Evolutionary conservation across 23 tunicate species (phyloP).

Genomic region (Diplosoma virens): DNA sequence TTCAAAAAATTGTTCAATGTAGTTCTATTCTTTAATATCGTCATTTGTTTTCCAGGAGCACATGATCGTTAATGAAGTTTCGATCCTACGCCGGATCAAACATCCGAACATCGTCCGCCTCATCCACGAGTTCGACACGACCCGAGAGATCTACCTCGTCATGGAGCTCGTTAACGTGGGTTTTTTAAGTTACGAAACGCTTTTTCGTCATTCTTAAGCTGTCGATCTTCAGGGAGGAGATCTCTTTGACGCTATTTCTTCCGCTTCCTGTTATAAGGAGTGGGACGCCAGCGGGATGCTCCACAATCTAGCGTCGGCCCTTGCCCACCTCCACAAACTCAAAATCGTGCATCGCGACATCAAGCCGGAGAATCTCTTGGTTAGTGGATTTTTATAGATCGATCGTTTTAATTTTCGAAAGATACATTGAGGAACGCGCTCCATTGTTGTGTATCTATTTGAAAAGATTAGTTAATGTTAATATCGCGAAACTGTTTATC

Average conservation of each 20-base stretch:
- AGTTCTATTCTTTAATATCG: too few relatives aligned
- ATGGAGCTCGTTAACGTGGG: constrained; percentile 72
- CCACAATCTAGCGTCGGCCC: constrained; percentile 68
- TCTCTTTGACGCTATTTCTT: constrained; percentile 84
- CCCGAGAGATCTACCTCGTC: constrained; percentile 56
- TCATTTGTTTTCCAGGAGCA: constrained; percentile 49
- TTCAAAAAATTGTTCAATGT: too few relatives aligned
- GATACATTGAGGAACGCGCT: too few relatives aligned
- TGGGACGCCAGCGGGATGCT: constrained; percentile 81
- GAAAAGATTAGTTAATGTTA: not conserved
- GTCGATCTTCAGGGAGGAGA: constrained; percentile 75
- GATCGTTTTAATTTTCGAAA: not conserved
- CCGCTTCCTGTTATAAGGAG: constrained; percentile 72
- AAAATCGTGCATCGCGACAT: constrained; percentile 89
- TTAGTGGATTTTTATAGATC: not conserved
- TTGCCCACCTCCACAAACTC: constrained; percentile 80
- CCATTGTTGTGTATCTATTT: not conserved
- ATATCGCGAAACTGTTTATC: not conserved
- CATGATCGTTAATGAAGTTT: constrained; percentile 69
- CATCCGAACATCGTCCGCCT: constrained; percentile 75
- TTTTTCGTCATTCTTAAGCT: not conserved
- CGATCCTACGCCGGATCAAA: constrained; percentile 51
- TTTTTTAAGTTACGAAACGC: not conserved
- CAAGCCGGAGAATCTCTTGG: constrained; percentile 95
- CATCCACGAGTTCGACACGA: constrained; percentile 60